phyloP scores from a whole-genome alignment of 1,140 invertebrate species.

The Cyclargus thomasi region DNA sequence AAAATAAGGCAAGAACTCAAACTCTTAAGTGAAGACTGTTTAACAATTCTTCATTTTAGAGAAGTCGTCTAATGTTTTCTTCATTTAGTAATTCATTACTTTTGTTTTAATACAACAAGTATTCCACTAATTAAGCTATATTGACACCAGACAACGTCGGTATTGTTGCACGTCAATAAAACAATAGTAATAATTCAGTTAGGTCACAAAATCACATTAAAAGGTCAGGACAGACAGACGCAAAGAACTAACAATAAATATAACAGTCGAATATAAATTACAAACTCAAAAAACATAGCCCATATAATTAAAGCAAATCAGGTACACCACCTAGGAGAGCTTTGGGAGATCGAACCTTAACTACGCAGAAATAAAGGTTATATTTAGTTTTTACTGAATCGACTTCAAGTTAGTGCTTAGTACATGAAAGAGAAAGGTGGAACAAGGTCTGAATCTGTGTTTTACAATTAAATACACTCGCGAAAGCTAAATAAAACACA shows the following conservation, averaged over 20 bases:
- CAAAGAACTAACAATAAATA: not conserved
- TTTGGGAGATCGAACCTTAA: not conserved
- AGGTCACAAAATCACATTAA: constrained; percentile 2
- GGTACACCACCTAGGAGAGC: not conserved
- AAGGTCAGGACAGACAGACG: constrained; percentile 9
- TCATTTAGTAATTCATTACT: too few relatives aligned
- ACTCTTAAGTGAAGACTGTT: too few relatives aligned
- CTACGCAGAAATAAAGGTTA: not conserved
- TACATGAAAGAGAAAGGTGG: constrained; percentile 21
- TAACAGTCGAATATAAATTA: constrained; percentile 7
- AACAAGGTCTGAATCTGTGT: constrained; percentile 22
- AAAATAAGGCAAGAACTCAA: too few relatives aligned
- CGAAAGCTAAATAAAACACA: constrained; percentile 18
- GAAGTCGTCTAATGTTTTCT: too few relatives aligned
- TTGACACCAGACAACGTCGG: not conserved
- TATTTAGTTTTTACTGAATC: not conserved
- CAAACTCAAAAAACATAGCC: constrained; percentile 9
- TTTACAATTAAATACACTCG: constrained; percentile 22
- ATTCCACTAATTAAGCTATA: constrained; percentile 22
- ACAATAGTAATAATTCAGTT: not conserved
- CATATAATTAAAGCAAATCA: constrained; percentile 4
- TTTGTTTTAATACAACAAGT: not conserved
- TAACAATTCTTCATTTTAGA: too few relatives aligned
- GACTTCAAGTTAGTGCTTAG: constrained; percentile 6
- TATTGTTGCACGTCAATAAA: constrained; percentile 7